Evolutionary conservation across 1,140 invertebrate species (phyloP).

Genomic region (Drosophila sp.): DNA sequence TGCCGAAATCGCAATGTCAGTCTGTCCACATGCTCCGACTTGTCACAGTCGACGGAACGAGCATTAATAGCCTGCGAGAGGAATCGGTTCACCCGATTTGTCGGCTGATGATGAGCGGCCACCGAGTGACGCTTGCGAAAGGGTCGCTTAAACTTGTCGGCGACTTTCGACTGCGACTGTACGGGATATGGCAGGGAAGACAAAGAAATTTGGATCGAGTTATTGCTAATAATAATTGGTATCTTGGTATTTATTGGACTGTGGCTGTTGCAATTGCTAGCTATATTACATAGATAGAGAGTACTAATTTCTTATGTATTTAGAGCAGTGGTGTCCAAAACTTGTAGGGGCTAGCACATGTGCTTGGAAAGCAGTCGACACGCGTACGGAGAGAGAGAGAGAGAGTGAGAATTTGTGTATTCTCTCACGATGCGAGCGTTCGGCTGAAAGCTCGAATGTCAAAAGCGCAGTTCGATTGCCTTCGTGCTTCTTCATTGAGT

Average conservation of each 20-base stretch:
- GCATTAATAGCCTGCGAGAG: conserved; percentile 95
- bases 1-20: conserved; percentile 94
- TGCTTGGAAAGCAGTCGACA: too few relatives aligned
- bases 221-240: conserved; percentile 19
- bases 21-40: conserved; percentile 93
- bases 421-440: too few relatives aligned
- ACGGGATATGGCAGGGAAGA: background rate
- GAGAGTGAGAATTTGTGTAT: too few relatives aligned
- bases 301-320: conserved; percentile 20
- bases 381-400: too few relatives aligned
- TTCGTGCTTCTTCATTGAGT: too few relatives aligned
- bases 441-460: too few relatives aligned
- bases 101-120: conserved; percentile 93
- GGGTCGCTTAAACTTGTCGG: conserved; percentile 94
- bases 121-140: conserved; percentile 93
- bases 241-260: background rate
- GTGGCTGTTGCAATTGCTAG: conserved; percentile 3
- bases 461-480: too few relatives aligned
- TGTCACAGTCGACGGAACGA: conserved; percentile 94
- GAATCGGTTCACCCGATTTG: conserved; percentile 95
- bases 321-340: too few relatives aligned
- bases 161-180: conserved; percentile 90
- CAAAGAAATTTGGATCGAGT: conserved; percentile 10
- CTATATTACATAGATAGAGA: conserved; percentile 6
- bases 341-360: too few relatives aligned